Percentiles rank a stretch among this genome's conserved stretches.
Evolutionary conservation across 2,113 vertebrate genomes (phyloP).

Genomic region (Cochlearius cochlearius): DNA sequence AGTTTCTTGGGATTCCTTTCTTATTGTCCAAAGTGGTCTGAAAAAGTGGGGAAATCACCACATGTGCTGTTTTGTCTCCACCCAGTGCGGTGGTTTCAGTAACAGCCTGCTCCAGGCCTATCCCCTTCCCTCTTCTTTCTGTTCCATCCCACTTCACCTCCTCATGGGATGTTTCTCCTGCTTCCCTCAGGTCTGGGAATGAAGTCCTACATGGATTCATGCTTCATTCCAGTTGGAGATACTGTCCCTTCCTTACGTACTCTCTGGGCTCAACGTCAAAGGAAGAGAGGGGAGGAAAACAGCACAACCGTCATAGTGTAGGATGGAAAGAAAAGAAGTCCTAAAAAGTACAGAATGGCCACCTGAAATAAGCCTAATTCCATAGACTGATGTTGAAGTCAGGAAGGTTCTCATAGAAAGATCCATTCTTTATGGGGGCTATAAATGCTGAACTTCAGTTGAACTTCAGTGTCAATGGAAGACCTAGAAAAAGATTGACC

Average conservation of each 20-base stretch:
- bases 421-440: accelerated
- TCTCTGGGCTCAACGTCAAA: not conserved
- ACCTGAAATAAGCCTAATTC: not conserved
- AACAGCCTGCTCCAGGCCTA: not conserved
- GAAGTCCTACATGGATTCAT: not conserved
- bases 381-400: not conserved
- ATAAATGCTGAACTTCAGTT: no score
- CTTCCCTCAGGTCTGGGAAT: not conserved
- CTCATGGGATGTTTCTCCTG: not conserved
- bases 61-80: not conserved
- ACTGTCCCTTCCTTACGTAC: not conserved
- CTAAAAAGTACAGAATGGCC: not conserved
- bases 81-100: not conserved
- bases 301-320: not conserved
- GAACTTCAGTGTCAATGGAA: not conserved
- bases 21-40: not conserved
- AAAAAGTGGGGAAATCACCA: not conserved
- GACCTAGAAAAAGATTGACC: not conserved
- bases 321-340: not conserved
- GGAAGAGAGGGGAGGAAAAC: not conserved
- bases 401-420: not conserved
- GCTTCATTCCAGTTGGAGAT: not conserved
- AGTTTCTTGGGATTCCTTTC: not conserved
- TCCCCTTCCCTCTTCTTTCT: not conserved
- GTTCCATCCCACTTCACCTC: not conserved